phyloP scores from a whole-genome alignment of 2,888 invertebrate species.

The Ommatoiulus sabulosus region DNA sequence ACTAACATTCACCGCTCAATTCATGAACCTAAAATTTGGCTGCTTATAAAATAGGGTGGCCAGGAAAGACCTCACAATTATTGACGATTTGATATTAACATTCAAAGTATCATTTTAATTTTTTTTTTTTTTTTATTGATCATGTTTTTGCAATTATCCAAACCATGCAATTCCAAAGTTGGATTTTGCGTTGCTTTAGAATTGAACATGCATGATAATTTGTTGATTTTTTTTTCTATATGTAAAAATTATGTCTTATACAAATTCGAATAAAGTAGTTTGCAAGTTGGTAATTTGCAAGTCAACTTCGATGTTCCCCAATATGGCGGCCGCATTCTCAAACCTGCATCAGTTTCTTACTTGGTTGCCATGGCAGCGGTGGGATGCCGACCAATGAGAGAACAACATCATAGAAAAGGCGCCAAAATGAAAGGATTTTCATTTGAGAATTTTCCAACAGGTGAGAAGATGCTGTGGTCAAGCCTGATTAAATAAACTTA shows the following conservation, averaged over 20 bases:
- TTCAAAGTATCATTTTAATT: neutral
- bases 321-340: neutral
- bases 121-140: neutral
- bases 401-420: neutral
- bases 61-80: neutral
- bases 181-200: neutral
- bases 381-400: slow-evolving; percentile 10
- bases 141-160: neutral
- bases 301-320: neutral
- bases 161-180: neutral
- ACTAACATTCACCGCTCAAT: neutral
- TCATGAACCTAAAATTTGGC: neutral
- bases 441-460: neutral
- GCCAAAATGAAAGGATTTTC: neutral
- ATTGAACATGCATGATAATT: neutral
- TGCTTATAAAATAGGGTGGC: neutral
- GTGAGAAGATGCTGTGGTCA: neutral
- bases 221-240: neutral
- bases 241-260: neutral
- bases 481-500: too few species aligned
- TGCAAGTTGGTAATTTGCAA: neutral
- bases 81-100: slow-evolving; percentile 1
- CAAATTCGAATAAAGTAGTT: neutral
- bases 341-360: neutral
- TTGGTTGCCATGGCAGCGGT: slow-evolving; percentile 7